Conservation (phyloP, 1,140 invertebrate species). For the Aethina tumida region DNA sequence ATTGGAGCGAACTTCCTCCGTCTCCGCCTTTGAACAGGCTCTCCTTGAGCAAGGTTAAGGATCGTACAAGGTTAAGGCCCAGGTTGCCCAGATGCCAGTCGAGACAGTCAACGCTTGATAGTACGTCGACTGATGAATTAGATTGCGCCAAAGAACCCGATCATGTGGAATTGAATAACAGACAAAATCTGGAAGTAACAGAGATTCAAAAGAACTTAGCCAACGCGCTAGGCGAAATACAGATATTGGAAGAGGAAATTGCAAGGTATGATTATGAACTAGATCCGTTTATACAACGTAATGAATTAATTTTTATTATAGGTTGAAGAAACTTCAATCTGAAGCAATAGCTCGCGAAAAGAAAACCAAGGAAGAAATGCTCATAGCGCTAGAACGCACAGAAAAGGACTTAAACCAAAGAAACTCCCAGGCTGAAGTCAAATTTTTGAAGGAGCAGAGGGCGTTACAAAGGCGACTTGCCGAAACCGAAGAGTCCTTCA, state of each 20-base stretch:
- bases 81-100: conserved; percentile 56
- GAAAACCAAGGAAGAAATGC: conserved; percentile 54
- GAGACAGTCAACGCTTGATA: conserved; percentile 54
- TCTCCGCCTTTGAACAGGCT: conserved; percentile 53
- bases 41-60: conserved; percentile 51
- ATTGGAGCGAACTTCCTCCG: conserved; percentile 61
- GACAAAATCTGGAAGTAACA: conserved; percentile 57
- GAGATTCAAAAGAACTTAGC: conserved; percentile 61
- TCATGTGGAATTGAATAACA: conserved; percentile 33
- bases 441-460: conserved; percentile 53
- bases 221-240: conserved; percentile 28
- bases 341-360: conserved; percentile 54
- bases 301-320: conserved; percentile 20
- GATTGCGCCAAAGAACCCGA: conserved; percentile 34
- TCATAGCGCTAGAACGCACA: conserved; percentile 55
- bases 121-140: conserved; percentile 49
- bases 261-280: conserved; percentile 19
- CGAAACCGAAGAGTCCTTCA: conserved; percentile 37
- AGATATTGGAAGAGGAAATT: conserved; percentile 31
- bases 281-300: neutral
- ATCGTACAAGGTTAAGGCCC: conserved; percentile 52
- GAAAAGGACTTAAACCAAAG: conserved; percentile 58
- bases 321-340: conserved; percentile 54
- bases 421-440: conserved; percentile 60
- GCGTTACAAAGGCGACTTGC: conserved; percentile 33